A percentile compares a stretch with the other conserved stretches of the same genome.
These are phyloP conservation scores for Amniataba percoides DNA, from an alignment of 2,797 vertebrate genomes.

Conservation along the genomic window DNA sequence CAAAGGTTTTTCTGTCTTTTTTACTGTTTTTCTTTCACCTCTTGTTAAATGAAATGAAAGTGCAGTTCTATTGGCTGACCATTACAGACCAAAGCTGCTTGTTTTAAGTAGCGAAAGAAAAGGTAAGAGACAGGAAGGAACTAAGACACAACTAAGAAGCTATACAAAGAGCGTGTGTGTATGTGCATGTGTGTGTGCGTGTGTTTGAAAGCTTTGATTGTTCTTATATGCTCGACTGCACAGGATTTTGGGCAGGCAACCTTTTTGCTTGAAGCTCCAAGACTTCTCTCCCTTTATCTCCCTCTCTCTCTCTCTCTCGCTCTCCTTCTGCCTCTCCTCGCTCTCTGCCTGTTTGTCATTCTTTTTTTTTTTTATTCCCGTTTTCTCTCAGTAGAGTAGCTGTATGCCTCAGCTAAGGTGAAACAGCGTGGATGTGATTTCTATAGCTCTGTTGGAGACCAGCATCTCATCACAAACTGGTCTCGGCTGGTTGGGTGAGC, in stretches of 20 bases:
- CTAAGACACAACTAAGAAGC: slow-evolving; percentile 30
- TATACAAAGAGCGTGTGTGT: slow-evolving; percentile 20
- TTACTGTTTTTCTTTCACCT: slow-evolving; percentile 36
- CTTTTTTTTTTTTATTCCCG: slow-evolving; percentile 28
- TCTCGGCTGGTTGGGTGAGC: slow-evolving; percentile 77
- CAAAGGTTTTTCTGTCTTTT: slow-evolving; percentile 52
- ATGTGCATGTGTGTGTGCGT: slow-evolving; percentile 27
- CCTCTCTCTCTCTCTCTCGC: slow-evolving; percentile 15
- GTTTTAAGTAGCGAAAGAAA: slow-evolving; percentile 34
- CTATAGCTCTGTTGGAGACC: slow-evolving; percentile 79
- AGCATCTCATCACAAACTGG: slow-evolving; percentile 80
- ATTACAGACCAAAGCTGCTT: slow-evolving; percentile 28
- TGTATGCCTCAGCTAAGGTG: slow-evolving; percentile 72
- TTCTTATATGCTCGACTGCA: slow-evolving; percentile 74
- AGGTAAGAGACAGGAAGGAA: slow-evolving; percentile 14
- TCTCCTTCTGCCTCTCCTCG: background rate
- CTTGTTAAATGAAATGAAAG: slow-evolving; percentile 44
- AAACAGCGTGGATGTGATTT: slow-evolving; percentile 79
- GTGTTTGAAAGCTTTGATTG: slow-evolving; percentile 73
- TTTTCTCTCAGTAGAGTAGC: slow-evolving; percentile 47
- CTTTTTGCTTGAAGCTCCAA: slow-evolving; percentile 66
- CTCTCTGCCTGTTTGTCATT: slow-evolving; percentile 56
- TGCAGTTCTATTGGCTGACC: slow-evolving; percentile 38
- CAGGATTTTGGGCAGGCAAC: slow-evolving; percentile 73
- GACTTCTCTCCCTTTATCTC: slow-evolving; percentile 59